phyloP scores from a whole-genome alignment of 2,888 invertebrate genomes.

The Epinotia bilunana region DNA sequence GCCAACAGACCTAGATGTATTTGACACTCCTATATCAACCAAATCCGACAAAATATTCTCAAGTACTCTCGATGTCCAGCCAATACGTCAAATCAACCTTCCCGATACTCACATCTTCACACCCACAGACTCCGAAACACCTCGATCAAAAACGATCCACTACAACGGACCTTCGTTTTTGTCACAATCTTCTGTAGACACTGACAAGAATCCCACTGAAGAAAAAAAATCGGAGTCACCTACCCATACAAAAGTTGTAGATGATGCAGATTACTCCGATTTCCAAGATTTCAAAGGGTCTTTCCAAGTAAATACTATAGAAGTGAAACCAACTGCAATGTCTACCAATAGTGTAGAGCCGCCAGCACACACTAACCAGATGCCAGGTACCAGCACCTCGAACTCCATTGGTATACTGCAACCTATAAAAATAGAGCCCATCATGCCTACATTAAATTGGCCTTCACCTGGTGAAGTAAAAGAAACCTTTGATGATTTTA shows the following conservation, averaged over 20 bases:
- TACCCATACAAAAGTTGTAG: constrained; percentile 50
- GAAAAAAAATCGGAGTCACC: constrained; percentile 46
- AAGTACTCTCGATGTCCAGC: constrained; percentile 72
- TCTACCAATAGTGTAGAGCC: constrained; percentile 38
- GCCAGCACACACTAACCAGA: constrained; percentile 45
- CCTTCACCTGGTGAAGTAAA: constrained; percentile 81
- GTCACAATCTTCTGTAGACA: constrained; percentile 57
- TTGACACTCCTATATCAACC: constrained; percentile 63
- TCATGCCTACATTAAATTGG: constrained; percentile 79
- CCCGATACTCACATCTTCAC: constrained; percentile 83
- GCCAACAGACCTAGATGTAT: constrained; percentile 68
- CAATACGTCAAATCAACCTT: constrained; percentile 76
- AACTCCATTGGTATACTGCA: constrained; percentile 71
- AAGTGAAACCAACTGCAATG: constrained; percentile 38
- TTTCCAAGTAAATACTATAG: constrained; percentile 47
- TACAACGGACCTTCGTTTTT: constrained; percentile 67
- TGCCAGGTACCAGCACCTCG: constrained; percentile 53
- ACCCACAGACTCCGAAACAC: constrained; percentile 80
- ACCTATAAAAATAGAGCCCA: constrained; percentile 75
- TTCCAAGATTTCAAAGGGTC: constrained; percentile 75
- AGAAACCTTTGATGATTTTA: constrained; percentile 75
- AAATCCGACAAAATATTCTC: constrained; percentile 73
- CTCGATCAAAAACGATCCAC: constrained; percentile 81
- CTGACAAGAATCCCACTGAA: constrained; percentile 50
- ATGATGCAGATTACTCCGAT: constrained; percentile 74